Evolutionary conservation across 2,888 invertebrate genomes (phyloP).

Genomic region (Agrypnus murinus): DNA sequence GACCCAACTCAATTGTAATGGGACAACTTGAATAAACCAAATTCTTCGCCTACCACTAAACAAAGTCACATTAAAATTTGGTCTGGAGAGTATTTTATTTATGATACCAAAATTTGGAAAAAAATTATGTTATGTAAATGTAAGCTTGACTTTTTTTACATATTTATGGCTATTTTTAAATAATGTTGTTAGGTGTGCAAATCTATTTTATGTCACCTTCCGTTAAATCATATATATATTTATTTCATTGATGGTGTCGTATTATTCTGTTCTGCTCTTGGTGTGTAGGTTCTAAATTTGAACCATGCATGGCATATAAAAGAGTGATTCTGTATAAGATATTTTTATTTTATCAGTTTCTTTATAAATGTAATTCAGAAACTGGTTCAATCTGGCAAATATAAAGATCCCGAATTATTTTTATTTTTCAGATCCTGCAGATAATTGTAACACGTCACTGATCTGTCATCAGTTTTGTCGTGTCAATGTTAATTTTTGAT

Average conservation of each 20-base stretch:
- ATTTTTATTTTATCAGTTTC: too few species aligned
- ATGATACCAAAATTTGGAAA: too few species aligned
- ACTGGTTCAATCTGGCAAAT: too few species aligned
- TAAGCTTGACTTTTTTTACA: background rate
- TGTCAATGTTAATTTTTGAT: too few species aligned
- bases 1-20: background rate
- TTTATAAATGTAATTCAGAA: too few species aligned
- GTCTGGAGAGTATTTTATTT: too few species aligned
- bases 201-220: conserved; percentile 13
- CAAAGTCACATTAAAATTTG: too few species aligned
- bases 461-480: too few species aligned
- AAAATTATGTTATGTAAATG: too few species aligned
- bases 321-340: background rate
- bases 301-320: background rate
- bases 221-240: background rate
- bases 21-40: background rate
- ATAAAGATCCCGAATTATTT: too few species aligned
- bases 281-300: conserved; percentile 7
- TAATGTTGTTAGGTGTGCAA: conserved; percentile 5
- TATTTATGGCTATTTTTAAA: conserved; percentile 1
- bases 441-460: too few species aligned
- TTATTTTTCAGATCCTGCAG: too few species aligned
- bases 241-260: background rate
- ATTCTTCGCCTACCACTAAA: background rate
- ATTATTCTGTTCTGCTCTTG: conserved; percentile 7